Base-by-base conservation (phyloP, 2,888 invertebrate genomes). In the Netelia inedita region DNA sequence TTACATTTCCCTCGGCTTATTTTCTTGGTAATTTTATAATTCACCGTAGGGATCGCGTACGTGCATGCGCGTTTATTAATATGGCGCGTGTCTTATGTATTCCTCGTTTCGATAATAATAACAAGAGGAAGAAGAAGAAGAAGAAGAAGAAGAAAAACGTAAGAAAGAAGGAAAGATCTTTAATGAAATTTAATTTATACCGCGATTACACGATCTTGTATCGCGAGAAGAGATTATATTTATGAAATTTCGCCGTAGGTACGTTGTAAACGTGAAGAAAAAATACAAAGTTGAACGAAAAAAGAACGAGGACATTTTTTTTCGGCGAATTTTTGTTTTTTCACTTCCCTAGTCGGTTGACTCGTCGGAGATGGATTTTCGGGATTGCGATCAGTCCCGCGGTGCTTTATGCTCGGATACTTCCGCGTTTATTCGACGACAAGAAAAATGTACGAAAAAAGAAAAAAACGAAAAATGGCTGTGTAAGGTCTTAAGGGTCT, bases 361-460 rank as follows among this genome's bases (percentile, higher is more conserved):
- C 10, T 46, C 46, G 14, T 11, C 65, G 66, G 63, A n/a, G 21
- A 16, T 57, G 23, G 14, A 63, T 61, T 19, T 16, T 57, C 65
- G 66, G 83, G 83, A 80, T 76, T 76, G 72, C 75, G 66, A 72
- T 80, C 75, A 84, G 55, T 61, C 63, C 43, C 57, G 83, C 72
- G 83, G 28, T 79, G 75, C 55, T 78, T 78, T 76, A 81, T 72
- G 69, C 53, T 16, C 75, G 59, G 65, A 83, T 69, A 81, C 83
- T 88, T 88, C 89, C 88, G 89, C 85, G 79, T 89, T 53, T 53
- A 73, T 73, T 55, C 63, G 14, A 65, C 53, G 66, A 78, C 6
- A 68, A 81, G 72, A 73, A 76, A 74, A 65, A 69, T 79, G 10
- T 53, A 28, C 11, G 23, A 68, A 43, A 23, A 28, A 66, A 65